Evolutionary conservation across 2,113 vertebrate species (phyloP).

Genomic region (Tupaia tana): DNA sequence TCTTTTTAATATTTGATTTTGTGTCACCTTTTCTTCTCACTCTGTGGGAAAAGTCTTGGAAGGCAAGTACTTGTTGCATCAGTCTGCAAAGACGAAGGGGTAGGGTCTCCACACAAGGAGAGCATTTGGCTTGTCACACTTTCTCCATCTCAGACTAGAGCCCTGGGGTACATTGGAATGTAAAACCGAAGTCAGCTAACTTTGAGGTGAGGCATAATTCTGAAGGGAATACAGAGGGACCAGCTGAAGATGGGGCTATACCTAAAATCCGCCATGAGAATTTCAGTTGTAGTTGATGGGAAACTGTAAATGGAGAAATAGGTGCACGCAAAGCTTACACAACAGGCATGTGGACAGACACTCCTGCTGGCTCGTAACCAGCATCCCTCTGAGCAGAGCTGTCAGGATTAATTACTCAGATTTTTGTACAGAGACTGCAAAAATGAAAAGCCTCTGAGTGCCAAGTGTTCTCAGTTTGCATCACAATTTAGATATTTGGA

Average conservation of each 20-base stretch:
- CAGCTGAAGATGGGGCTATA: background rate
- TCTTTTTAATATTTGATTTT: background rate
- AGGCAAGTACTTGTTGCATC: background rate
- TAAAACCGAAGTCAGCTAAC: background rate
- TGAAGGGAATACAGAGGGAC: background rate
- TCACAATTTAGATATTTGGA: constrained; percentile 41
- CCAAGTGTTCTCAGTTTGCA: constrained; percentile 57
- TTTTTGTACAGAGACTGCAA: constrained; percentile 1
- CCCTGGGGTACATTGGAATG: background rate
- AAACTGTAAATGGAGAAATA: background rate
- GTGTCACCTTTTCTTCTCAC: background rate
- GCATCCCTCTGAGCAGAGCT: background rate
- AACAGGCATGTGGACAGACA: background rate
- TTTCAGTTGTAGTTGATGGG: background rate
- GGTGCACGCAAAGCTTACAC: background rate
- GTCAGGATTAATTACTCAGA: constrained; percentile 51
- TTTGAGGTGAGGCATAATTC: background rate
- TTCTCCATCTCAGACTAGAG: background rate
- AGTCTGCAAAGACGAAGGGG: background rate
- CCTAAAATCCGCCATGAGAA: constrained; percentile 19
- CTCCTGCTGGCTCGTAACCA: constrained; percentile 1
- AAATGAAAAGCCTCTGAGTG: background rate
- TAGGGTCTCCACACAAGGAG: rapidly evolving
- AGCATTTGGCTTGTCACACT: no score
- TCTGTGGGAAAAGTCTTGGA: background rate